These are phyloP conservation scores for fruit fly (Drosophila melanogaster) DNA, from an alignment of 1,140 invertebrate genomes.

Conservation along the genomic window DNA sequence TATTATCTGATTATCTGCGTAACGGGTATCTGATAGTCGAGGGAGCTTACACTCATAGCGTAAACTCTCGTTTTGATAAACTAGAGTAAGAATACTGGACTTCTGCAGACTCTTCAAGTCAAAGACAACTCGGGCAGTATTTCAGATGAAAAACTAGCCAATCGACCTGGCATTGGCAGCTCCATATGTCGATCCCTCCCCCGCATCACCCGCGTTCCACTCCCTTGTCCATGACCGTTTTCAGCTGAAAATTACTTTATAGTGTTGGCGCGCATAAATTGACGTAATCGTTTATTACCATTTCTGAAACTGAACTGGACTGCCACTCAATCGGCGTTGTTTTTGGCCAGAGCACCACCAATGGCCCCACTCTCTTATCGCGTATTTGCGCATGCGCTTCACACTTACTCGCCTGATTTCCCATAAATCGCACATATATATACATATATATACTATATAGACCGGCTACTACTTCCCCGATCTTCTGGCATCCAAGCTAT, in stretches of 20 bases:
- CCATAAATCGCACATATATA: not conserved
- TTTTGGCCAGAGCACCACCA: constrained; percentile 26
- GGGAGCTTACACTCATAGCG: too few species aligned
- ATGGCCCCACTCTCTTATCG: constrained; percentile 54
- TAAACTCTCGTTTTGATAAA: too few species aligned
- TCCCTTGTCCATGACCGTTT: constrained; percentile 57
- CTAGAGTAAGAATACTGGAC: too few species aligned
- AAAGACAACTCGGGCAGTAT: constrained; percentile 13
- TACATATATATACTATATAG: not conserved
- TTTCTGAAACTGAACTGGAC: constrained; percentile 74
- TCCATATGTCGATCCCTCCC: constrained; percentile 51
- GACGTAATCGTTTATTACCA: constrained; percentile 84
- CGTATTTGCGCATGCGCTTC: constrained; percentile 74
- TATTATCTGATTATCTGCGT: too few species aligned
- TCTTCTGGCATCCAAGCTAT: constrained; percentile 57
- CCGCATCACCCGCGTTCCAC: not conserved
- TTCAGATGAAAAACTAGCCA: constrained; percentile 38
- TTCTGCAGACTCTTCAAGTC: not conserved
- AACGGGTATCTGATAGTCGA: too few species aligned
- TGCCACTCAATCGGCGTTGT: constrained; percentile 50
- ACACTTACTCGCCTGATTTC: constrained; percentile 46
- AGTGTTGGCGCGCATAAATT: constrained; percentile 84
- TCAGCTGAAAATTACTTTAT: constrained; percentile 83
- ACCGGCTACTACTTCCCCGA: constrained; percentile 11
- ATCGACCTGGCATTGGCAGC: constrained; percentile 51